phyloP scores from a whole-genome alignment of 2,113 vertebrate species.

The Gavialis gangeticus region DNA sequence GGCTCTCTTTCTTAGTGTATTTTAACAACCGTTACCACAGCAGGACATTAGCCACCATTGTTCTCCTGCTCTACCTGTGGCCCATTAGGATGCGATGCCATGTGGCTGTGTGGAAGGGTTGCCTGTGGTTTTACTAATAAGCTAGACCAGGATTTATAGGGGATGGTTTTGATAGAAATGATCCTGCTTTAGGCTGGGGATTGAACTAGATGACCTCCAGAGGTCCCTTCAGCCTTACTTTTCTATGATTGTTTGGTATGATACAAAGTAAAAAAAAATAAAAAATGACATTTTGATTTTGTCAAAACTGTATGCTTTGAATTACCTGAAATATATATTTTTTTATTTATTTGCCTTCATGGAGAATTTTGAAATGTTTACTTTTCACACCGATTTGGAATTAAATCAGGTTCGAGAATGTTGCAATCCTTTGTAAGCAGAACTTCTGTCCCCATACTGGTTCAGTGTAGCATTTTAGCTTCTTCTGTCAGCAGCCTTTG shows the following conservation, averaged over 20 bases:
- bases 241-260: background rate
- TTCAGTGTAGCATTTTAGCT: slow-evolving; percentile 9
- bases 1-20: no score
- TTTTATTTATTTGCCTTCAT: background rate
- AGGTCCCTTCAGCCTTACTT: no score
- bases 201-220: no score
- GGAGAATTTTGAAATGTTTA: background rate
- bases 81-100: no score
- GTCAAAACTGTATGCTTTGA: slow-evolving; percentile 20
- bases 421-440: background rate
- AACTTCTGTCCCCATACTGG: background rate
- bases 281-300: background rate
- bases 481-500: slow-evolving; percentile 10
- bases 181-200: no score
- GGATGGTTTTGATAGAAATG: no score
- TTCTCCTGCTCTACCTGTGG: no score
- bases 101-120: no score
- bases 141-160: no score
- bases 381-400: background rate
- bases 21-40: no score
- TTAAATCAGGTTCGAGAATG: background rate
- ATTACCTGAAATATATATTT: background rate
- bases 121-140: no score
- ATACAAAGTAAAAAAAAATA: background rate
- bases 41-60: no score